These are phyloP conservation scores for Ochropacha duplaris DNA, from an alignment of 2,888 invertebrate genomes.

Conservation along the genomic window DNA sequence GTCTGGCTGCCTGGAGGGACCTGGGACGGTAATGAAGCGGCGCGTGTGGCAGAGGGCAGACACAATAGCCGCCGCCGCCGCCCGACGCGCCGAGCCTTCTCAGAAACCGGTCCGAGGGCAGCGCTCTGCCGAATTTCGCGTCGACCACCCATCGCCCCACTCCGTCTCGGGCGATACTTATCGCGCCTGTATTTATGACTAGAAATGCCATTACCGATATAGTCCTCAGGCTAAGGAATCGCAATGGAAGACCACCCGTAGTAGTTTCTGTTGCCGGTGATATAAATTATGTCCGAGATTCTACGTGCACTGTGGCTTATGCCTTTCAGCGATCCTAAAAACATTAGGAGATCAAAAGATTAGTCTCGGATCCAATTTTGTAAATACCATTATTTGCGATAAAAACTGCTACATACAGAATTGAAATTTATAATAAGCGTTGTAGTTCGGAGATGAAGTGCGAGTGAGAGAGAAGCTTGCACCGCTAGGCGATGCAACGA, in stretches of 20 bases:
- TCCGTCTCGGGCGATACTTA: slow-evolving; percentile 66
- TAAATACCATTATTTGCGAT: too few species aligned
- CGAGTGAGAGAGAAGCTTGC: slow-evolving; percentile 45
- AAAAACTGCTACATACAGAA: neutral
- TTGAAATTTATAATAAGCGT: neutral
- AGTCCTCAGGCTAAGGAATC: slow-evolving; percentile 50
- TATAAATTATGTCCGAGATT: slow-evolving; percentile 39
- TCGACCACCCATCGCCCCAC: slow-evolving; percentile 74
- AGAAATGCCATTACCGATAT: slow-evolving; percentile 65
- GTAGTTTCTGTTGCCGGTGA: slow-evolving; percentile 43
- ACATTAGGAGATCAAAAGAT: neutral
- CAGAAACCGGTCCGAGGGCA: slow-evolving; percentile 74
- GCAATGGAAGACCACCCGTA: slow-evolving; percentile 62
- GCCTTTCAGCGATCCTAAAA: slow-evolving; percentile 8
- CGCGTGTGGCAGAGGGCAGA: slow-evolving; percentile 73
- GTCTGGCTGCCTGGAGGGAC: slow-evolving; percentile 28
- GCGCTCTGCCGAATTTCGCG: slow-evolving; percentile 79
- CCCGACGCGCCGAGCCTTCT: slow-evolving; percentile 63
- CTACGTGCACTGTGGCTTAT: slow-evolving; percentile 12
- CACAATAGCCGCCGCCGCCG: slow-evolving; percentile 75
- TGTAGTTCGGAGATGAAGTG: slow-evolving; percentile 11
- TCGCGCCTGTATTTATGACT: slow-evolving; percentile 77
- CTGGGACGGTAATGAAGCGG: slow-evolving; percentile 62
- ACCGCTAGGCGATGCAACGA: slow-evolving; percentile 57
- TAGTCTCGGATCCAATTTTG: neutral